Evolutionary conservation across 2,113 vertebrate species (phyloP), one percentile per base, ranked within the genome.

Genomic region (Dryoscopus gambensis): DNA sequence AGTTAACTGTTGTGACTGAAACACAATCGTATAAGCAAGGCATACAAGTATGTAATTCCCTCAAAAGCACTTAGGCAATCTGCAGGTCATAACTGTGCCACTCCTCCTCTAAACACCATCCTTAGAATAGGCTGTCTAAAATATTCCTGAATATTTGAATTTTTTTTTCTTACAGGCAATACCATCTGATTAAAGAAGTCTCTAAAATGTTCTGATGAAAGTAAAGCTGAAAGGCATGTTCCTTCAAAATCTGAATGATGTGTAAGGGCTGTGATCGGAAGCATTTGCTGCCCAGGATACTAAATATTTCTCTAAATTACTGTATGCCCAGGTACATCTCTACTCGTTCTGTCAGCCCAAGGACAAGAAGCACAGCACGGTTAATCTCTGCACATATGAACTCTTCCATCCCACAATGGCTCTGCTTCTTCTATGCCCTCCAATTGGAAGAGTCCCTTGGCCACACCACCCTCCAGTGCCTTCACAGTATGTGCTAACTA

Each of bases 371-470:
- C 16, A 71, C 0, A 0, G 44, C 33, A 71, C 27, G 69, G 9
- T 52, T 69, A 20, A 30, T 40, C 40, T 73, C 86, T 62, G 40
- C 15, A 69, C 25, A 5, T 11, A 39, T 17, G 22, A 52, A 64
- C 10, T 68, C 33, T 86, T 76, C 67, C 31, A 53, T 44, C 53
- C 33, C 40, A 56, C 46, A 65, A 10, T 14, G 8, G 22, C 31
- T 37, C 5, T 0, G 0, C 23, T 39, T 55, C 44, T 55, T 82
- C 44, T 13, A 2, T 39, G 5, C 3, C 10, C 5, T 31, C 50
- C 50, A 7, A 59, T 71, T 39, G 62, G 22, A 85, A 24, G 3
- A 47, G 10, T 40, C 27, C 27, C 15, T 56, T 44, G 28, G 44
- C 33, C 62, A 55, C 22, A 79, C 10, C 30, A 67, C 8, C 14